Evolutionary conservation across 2,113 vertebrate genomes (phyloP).

Genomic region (Phaethon lepturus): DNA sequence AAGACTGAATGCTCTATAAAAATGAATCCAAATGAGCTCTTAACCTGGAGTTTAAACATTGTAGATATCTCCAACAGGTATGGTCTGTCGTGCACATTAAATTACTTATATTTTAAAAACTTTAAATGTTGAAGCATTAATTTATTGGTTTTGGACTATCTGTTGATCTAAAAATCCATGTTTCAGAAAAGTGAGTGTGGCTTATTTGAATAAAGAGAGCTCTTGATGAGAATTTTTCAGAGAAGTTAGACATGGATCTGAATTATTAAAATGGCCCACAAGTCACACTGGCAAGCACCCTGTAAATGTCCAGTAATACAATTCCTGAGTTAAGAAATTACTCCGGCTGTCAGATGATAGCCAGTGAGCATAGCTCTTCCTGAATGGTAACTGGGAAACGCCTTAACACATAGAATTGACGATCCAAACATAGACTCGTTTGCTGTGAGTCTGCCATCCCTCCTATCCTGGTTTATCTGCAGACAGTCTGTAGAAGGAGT

Average conservation of each 20-base stretch:
- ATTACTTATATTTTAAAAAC: background rate
- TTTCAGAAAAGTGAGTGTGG: background rate
- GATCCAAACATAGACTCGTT: background rate
- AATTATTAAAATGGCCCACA: background rate
- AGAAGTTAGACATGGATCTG: background rate
- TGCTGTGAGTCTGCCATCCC: background rate
- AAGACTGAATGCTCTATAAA: slow-evolving; percentile 71
- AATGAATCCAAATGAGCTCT: slow-evolving; percentile 78
- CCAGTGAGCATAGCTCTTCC: background rate
- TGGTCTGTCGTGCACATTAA: background rate
- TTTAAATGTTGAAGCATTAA: background rate
- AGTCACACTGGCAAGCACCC: background rate
- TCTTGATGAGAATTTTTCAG: background rate
- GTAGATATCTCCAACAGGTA: slow-evolving; percentile 84
- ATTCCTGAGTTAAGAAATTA: background rate
- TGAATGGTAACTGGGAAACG: background rate
- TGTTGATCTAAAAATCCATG: background rate
- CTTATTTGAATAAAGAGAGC: background rate
- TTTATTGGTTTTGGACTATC: background rate
- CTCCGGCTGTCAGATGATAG: background rate
- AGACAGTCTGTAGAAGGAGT: background rate
- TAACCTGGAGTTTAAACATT: slow-evolving; percentile 81
- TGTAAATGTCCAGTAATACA: background rate
- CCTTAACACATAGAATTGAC: background rate
- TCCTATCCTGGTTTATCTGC: background rate